Evolutionary conservation across 2,113 vertebrate species (phyloP).

Genomic region (Rhegmatorhina hoffmannsi): DNA sequence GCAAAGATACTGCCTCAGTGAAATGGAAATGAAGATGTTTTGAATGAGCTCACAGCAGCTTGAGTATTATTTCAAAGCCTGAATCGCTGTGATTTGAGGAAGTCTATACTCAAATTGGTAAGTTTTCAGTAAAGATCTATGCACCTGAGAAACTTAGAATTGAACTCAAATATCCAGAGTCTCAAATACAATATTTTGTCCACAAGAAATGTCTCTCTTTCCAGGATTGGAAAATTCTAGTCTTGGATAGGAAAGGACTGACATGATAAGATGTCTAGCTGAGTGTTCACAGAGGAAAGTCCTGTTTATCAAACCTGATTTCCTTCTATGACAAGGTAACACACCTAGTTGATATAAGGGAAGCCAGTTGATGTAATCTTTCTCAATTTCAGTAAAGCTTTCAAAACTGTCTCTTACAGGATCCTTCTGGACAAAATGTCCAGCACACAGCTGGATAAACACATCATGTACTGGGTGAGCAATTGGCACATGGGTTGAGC

Average conservation of each 20-base stretch:
- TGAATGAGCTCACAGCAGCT: background rate
- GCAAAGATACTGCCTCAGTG: background rate
- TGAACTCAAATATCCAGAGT: background rate
- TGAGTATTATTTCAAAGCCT: background rate
- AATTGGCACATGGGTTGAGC: background rate
- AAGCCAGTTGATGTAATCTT: background rate
- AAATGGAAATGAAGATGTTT: background rate
- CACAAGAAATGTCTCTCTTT: background rate
- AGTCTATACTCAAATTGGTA: background rate
- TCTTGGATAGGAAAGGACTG: background rate
- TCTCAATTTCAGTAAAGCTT: background rate
- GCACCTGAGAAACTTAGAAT: background rate
- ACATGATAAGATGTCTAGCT: background rate
- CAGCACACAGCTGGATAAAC: background rate
- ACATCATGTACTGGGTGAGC: background rate
- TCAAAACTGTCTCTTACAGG: background rate
- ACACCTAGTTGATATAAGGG: background rate
- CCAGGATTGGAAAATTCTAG: background rate
- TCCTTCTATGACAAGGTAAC: background rate
- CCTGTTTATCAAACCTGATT: background rate
- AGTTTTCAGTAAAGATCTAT: background rate
- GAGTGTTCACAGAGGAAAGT: background rate
- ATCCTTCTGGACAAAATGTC: background rate
- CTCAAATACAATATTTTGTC: background rate
- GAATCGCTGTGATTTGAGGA: background rate